Evolutionary conservation across 2,888 invertebrate genomes (phyloP).

Genomic region (Cerastis rubricosa): DNA sequence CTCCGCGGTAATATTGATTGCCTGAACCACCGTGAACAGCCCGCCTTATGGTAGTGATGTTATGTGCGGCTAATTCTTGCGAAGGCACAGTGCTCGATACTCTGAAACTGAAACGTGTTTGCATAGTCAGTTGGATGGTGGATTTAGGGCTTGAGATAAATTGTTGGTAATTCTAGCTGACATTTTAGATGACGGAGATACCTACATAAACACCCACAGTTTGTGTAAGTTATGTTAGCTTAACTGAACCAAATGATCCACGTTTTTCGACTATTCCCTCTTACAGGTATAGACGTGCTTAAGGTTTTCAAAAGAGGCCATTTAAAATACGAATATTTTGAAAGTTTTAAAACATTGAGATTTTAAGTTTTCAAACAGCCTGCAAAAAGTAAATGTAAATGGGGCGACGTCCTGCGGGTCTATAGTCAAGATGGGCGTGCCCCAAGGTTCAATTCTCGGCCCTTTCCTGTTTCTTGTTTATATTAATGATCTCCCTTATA

Average conservation of each 20-base stretch:
- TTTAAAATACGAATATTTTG: rapidly evolving
- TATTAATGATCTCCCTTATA: too few species aligned
- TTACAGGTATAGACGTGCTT: background rate
- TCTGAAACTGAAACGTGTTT: slow-evolving; percentile 33
- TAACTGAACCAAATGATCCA: background rate
- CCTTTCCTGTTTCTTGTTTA: too few species aligned
- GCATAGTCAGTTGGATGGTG: slow-evolving; percentile 16
- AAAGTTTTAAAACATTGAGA: background rate
- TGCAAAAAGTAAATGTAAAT: too few species aligned
- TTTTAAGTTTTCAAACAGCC: too few species aligned
- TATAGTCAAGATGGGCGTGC: too few species aligned
- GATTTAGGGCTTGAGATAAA: slow-evolving; percentile 28
- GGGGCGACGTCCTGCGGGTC: too few species aligned
- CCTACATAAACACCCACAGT: background rate
- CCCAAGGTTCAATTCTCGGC: too few species aligned
- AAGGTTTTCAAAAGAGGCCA: background rate
- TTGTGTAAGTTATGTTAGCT: background rate
- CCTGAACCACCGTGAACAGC: slow-evolving; percentile 59
- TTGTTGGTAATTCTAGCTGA: slow-evolving; percentile 15
- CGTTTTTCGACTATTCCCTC: background rate
- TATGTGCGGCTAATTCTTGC: slow-evolving; percentile 54
- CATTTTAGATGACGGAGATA: background rate
- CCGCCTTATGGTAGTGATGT: slow-evolving; percentile 59
- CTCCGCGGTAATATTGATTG: slow-evolving; percentile 72
- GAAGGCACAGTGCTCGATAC: slow-evolving; percentile 16